Conservation (phyloP, 2,113 vertebrate species). For the Isichthys henryi region DNA sequence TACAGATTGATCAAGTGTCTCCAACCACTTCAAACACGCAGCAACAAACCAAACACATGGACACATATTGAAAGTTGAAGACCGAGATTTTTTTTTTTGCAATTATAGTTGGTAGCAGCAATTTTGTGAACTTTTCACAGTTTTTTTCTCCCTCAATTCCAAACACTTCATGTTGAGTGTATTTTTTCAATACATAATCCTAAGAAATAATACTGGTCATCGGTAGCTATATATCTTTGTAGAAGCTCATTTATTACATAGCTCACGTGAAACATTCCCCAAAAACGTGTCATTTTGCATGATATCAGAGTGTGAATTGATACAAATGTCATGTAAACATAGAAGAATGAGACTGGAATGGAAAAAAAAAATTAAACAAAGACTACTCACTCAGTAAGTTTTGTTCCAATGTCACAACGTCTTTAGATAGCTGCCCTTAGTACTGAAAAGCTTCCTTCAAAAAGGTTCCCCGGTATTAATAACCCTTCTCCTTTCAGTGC, state of each 20-base stretch:
- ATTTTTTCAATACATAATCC: background rate
- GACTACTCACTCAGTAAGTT: background rate
- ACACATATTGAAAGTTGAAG: background rate
- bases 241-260: background rate
- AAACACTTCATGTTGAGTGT: background rate
- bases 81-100: background rate
- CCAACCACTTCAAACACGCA: background rate
- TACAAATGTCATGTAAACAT: background rate
- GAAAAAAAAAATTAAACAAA: background rate
- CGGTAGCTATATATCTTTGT: background rate
- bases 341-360: background rate
- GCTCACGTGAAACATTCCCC: background rate
- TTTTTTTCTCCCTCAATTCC: background rate
- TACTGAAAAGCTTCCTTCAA: background rate
- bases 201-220: background rate
- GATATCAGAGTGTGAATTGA: background rate
- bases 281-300: background rate
- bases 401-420: background rate
- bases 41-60: background rate
- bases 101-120: background rate
- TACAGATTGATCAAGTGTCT: background rate
- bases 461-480: no score
- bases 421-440: background rate
- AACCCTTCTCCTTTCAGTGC: background rate
- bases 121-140: background rate